Percentiles rank a stretch among this genome's conserved stretches.
Conservation (phyloP, 1,140 invertebrate genomes). For the Chironomus striatipennis region DNA sequence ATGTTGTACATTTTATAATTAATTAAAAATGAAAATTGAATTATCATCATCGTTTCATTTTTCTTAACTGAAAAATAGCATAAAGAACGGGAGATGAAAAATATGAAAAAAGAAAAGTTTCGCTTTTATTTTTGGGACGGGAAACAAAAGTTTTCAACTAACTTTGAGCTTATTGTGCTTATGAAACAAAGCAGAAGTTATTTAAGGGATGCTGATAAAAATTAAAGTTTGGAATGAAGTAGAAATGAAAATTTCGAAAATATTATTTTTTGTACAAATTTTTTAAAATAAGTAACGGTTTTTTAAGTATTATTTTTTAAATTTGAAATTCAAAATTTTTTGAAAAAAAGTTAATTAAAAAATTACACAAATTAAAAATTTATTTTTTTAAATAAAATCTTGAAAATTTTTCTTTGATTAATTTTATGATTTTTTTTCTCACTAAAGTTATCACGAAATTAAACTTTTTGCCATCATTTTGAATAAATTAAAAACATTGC, state of each 20-base stretch:
- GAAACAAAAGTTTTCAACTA: neutral
- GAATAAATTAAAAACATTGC: neutral
- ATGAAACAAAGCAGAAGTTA: too few relatives aligned
- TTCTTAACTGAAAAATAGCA: neutral
- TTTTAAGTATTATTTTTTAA: too few relatives aligned
- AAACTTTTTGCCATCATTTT: neutral
- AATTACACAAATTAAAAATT: neutral
- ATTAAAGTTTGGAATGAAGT: too few relatives aligned
- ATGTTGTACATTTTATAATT: slow-evolving; percentile 15
- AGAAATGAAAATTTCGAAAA: too few relatives aligned
- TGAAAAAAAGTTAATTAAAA: too few relatives aligned
- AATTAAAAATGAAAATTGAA: slow-evolving; percentile 15
- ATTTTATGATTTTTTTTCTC: too few relatives aligned
- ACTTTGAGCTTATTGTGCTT: too few relatives aligned
- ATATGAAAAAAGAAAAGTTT: neutral
- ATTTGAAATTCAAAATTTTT: too few relatives aligned
- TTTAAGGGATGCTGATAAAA: too few relatives aligned
- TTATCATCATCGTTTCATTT: neutral
- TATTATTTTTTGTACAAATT: too few relatives aligned
- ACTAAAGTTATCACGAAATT: neutral
- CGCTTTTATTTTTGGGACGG: neutral
- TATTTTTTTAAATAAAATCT: neutral
- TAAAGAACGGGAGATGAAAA: neutral
- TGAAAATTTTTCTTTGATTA: neutral
- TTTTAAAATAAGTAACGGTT: too few relatives aligned